Evolutionary conservation across 2,888 invertebrate species (phyloP), one percentile per base, ranked within the genome.

Genomic region (Eupeodes latifasciatus): DNA sequence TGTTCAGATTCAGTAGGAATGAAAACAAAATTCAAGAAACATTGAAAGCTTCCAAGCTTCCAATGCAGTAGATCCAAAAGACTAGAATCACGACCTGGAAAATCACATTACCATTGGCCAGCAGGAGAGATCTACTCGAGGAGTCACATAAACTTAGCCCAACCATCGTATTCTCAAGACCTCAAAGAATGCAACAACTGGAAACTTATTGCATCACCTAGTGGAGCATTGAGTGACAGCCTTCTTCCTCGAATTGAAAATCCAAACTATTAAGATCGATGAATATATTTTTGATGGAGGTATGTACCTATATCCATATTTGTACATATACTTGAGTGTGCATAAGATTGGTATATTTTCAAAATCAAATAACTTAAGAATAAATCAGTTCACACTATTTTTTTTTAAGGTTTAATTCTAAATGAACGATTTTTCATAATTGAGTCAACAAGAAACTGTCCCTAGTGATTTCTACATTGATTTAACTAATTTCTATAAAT

Each of bases 51-150:
- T 10, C 19, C 19, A 19, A 47, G 79, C 76, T 83, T 79, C 67
- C 76, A 83, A 80, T 76, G 53, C 27, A 61, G 53, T 55, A 36
- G 61, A 75, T 79, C 55, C 74, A 55, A 75, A 55, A 55, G 47
- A 77, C 57, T 9, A 47, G 12, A 55, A 44, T 40, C 36, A 82
- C 49, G 67, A 76, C 79, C 71, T 27, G 79, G 72, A 74, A 80
- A 79, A 83, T 61, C 59, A 80, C 53, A 77, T 53, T 53, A 66
- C 36, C 66, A 67, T 85, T 85, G 85, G 88, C 88, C 88, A 81
- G 74, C 59, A 88, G 88, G 66, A 88, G 75, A 88, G 88, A 88
- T 88, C 88, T 88, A 85, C 62, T 81, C 77, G 62, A 75, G 51
- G 77, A 72, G 69, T 83, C 59, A 61, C 55, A 80, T 76, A 75